phyloP scores from a whole-genome alignment of 2,113 vertebrate species.

The Notarius lentiginosus region DNA sequence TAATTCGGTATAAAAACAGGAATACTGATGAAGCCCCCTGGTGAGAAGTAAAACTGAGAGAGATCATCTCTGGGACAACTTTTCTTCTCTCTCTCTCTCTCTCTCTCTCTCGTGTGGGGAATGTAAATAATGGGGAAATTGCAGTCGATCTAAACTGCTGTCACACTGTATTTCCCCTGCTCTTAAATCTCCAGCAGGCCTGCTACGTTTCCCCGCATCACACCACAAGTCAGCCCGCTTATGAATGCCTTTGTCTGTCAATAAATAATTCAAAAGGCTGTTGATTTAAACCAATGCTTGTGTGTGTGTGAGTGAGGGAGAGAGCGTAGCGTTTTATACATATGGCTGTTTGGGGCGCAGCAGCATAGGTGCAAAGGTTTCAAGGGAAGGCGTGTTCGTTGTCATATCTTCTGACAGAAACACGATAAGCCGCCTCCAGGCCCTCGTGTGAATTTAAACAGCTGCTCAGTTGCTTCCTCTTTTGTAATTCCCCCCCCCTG shows the following conservation, averaged over 20 bases:
- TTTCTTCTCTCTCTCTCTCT: constrained; percentile 41
- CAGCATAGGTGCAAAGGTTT: too few relatives aligned
- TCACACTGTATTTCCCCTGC: constrained; percentile 73
- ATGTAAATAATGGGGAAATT: constrained; percentile 68
- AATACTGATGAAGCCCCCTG: constrained; percentile 21
- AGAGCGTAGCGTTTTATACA: constrained; percentile 16
- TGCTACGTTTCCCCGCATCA: constrained; percentile 66
- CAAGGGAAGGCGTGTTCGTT: too few relatives aligned
- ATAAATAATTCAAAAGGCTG: constrained; percentile 70
- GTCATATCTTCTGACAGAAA: too few relatives aligned
- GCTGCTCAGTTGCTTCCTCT: too few relatives aligned
- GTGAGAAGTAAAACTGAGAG: constrained; percentile 9
- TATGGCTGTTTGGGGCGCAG: constrained; percentile 56
- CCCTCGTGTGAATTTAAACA: too few relatives aligned
- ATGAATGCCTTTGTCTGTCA: constrained; percentile 69
- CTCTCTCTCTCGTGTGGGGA: constrained; percentile 56
- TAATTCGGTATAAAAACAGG: not conserved
- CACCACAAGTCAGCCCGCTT: constrained; percentile 62
- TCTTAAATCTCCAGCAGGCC: constrained; percentile 71
- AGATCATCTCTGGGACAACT: not conserved
- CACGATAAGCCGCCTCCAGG: too few relatives aligned
- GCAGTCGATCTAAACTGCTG: constrained; percentile 74
- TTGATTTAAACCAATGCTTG: constrained; percentile 52
- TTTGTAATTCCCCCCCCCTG: too few relatives aligned
- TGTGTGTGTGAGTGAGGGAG: not conserved